Base-by-base conservation (phyloP, 1,140 invertebrate genomes). In the Drosophila fuyamai region DNA sequence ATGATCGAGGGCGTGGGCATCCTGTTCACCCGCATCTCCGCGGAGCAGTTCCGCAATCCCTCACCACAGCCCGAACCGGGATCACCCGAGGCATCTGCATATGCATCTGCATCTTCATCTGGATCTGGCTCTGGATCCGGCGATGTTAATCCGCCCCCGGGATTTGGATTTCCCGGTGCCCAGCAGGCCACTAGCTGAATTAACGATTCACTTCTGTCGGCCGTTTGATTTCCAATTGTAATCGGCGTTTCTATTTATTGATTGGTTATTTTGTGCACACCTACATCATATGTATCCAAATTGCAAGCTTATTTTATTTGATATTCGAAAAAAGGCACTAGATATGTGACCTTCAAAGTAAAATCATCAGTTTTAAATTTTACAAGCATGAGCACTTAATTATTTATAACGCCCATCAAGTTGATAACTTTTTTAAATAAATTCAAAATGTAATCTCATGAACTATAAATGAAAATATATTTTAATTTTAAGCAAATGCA, bases 1-100 rank as follows among this genome's bases (percentile, higher is more conserved):
- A 93, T 99, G 63, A 99, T 99, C 80, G 98, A 99, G 95, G 98
- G 98, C 66, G 95, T 99, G 63, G 97, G 98, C 63, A 98, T 99
- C 73, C 93, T 98, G 80, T 96, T 99, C 76, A 98, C 97, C 13
- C 94, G 97, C 86, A 94, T 97, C 77, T 95, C 96, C 40, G 97
- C 98, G 1, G 97, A 98, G 80, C 97, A 98, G 84, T 98, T 98
- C 92, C 96, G 96, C 93, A 97, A 97, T 44, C 94, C 58, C 0
- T 23, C 47, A 5, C 76, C 81, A 8, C 57, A 53, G 13, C 4
- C 3, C 10, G 13, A 27, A 1, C 12, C 9, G 0, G 18, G 4
- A 8, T 12, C 46, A 23, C 9, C 16, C 6, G 23, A 23, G 23
- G 4, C 18, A 1, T 13, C 18, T 27, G 12, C 5, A 13, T 6